Base-by-base conservation (phyloP, 2,113 vertebrate species). In the Dolichallabes microphthalmus region DNA sequence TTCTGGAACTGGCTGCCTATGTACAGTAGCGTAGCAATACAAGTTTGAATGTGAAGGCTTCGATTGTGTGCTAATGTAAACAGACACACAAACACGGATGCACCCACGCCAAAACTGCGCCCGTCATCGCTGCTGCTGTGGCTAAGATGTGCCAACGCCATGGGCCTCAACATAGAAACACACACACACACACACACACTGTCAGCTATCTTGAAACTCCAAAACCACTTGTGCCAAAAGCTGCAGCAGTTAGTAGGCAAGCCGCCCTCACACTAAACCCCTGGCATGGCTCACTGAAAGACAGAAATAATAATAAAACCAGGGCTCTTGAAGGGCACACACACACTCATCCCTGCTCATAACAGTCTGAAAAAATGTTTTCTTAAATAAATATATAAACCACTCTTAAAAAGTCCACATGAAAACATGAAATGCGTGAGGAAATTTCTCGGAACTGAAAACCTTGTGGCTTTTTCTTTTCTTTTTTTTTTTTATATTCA, bases 241-340 rank as follows among this genome's bases (percentile, higher is more conserved):
- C 83, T 74, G 88, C 68, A 82, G 82, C 60, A 58, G 79, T 88
- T 86, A 77, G 83, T 75, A 83, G 90, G 87, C 82, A 89, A 68
- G 68, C 80, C 80, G 88, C 87, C 85, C 86, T 88, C 76, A 80
- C 61, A 58, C 80, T 73, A 69, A 88, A 81, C 79, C 87, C 79
- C 73, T 90, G 88, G 89, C 88, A 87, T 39, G 17, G 81, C 64
- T 73, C 55, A 73, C 80, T 58, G 86, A 82, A 84, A 85, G 66
- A 76, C 77, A 86, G 80, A 74, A 77, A 77, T 75, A 86, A 82
- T 82, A 85, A 86, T 71, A 80, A 83, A 89, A 86, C 25, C 78
- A 87, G 89, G 76, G 83, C 69, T 60, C 73, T 30, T 35, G 83
- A 85, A 80, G 66, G 63, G 78, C 53, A 61, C 73, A 55, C 73